Percentiles rank a stretch among this genome's conserved stretches.
phyloP scores from a whole-genome alignment of 2,797 vertebrate species.

The Brachymystax lenok region DNA sequence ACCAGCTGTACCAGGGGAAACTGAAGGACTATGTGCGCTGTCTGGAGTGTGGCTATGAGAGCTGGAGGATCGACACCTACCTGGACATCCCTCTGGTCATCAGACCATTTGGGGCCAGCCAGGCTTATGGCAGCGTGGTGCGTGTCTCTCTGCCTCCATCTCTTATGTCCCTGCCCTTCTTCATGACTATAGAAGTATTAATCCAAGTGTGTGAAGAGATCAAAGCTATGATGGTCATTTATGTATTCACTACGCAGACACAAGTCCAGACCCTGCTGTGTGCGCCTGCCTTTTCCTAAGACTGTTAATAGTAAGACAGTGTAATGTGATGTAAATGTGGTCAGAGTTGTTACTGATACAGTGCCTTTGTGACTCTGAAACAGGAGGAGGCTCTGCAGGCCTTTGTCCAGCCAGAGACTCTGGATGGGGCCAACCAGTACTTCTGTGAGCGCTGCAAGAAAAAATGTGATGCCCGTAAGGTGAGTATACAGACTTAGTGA shows the following conservation, averaged over 20 bases:
- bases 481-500: conserved; percentile 58
- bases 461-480: conserved; percentile 98
- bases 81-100: conserved; percentile 99
- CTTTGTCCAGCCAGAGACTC: conserved; percentile 96
- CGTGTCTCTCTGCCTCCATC: conserved; percentile 60
- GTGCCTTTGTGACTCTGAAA: conserved; percentile 15
- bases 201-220: neutral
- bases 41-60: conserved; percentile 97
- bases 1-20: conserved; percentile 98
- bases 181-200: neutral
- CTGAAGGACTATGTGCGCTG: conserved; percentile 98
- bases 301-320: neutral
- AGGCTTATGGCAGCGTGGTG: conserved; percentile 98
- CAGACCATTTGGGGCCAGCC: conserved; percentile 95
- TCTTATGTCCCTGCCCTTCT: neutral
- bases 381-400: conserved; percentile 98
- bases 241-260: no score
- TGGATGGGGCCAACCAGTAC: conserved; percentile 97
- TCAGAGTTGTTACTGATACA: neutral
- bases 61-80: conserved; percentile 98
- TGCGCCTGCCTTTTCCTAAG: no score
- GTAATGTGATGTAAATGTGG: neutral
- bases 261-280: no score
- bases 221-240: no score
- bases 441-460: conserved; percentile 99